phyloP scores from a whole-genome alignment of 1,140 invertebrate species.

The Macrostomum lignano region DNA sequence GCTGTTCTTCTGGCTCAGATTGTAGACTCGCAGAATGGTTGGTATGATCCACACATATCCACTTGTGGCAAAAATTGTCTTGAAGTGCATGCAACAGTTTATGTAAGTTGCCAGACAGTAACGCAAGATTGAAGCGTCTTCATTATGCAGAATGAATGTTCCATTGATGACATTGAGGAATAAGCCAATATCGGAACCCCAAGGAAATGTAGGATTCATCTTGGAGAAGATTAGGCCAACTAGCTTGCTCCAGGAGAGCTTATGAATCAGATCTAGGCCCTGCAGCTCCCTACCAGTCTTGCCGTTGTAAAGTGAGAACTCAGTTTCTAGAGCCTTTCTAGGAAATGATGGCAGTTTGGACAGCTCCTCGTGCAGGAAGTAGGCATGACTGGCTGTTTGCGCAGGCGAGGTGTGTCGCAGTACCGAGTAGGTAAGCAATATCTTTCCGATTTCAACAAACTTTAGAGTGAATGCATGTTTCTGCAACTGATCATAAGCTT shows the following conservation, averaged over 20 bases:
- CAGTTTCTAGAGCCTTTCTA: slow-evolving; percentile 75
- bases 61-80: slow-evolving; percentile 12
- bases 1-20: slow-evolving; percentile 74
- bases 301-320: slow-evolving; percentile 68
- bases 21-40: slow-evolving; percentile 73
- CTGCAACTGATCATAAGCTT: slow-evolving; percentile 65
- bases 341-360: slow-evolving; percentile 95
- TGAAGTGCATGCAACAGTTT: slow-evolving; percentile 5
- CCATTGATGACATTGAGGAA: slow-evolving; percentile 93
- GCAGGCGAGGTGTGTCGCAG: slow-evolving; percentile 13
- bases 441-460: slow-evolving; percentile 83
- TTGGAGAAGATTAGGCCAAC: slow-evolving; percentile 89
- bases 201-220: slow-evolving; percentile 89
- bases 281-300: slow-evolving; percentile 54
- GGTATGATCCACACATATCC: slow-evolving; percentile 87
- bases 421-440: slow-evolving; percentile 31
- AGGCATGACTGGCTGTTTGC: slow-evolving; percentile 12
- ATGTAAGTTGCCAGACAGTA: slow-evolving; percentile 76
- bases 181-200: slow-evolving; percentile 77
- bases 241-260: slow-evolving; percentile 82
- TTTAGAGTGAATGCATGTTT: slow-evolving; percentile 67
- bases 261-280: slow-evolving; percentile 76
- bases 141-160: slow-evolving; percentile 72
- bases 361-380: slow-evolving; percentile 88
- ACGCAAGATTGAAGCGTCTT: slow-evolving; percentile 71